Percentiles rank a stretch among this genome's conserved stretches.
These are phyloP conservation scores for Pelmatolapia mariae DNA, from an alignment of 2,113 vertebrate species.

Conservation along the genomic window DNA sequence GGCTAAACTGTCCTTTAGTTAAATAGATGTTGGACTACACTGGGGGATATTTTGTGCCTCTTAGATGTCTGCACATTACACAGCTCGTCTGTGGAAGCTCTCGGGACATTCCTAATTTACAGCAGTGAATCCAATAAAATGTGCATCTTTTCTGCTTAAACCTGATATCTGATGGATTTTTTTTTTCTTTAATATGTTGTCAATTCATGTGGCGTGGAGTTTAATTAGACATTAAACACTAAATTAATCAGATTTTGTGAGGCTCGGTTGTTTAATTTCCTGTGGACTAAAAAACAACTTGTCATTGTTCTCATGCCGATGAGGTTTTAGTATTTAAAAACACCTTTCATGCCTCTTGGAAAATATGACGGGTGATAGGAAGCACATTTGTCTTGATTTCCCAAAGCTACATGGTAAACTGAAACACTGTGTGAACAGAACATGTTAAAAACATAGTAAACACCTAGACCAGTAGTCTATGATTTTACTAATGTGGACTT, in stretches of 20 bases:
- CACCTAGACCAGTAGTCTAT: background rate
- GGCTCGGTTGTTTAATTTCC: background rate
- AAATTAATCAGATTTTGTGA: background rate
- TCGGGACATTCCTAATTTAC: background rate
- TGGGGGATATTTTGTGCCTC: background rate
- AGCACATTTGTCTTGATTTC: accelerated
- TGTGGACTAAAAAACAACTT: background rate
- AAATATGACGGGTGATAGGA: background rate
- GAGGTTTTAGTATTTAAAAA: accelerated
- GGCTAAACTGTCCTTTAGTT: background rate
- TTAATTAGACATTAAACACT: background rate
- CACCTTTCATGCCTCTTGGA: background rate
- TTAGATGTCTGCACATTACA: background rate
- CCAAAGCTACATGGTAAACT: background rate
- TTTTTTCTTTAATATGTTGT: background rate
- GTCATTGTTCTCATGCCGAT: background rate
- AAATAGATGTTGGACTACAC: background rate
- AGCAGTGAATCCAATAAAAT: background rate
- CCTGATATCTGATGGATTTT: background rate
- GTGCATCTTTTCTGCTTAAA: background rate
- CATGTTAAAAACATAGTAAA: background rate
- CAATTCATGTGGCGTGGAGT: background rate
- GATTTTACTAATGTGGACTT: background rate
- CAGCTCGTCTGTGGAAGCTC: background rate
- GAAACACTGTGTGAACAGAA: background rate